A percentile compares a stretch with the other conserved stretches of the same genome.
Evolutionary conservation across 2,888 invertebrate genomes (phyloP).

Genomic region (Microchrysa polita): DNA sequence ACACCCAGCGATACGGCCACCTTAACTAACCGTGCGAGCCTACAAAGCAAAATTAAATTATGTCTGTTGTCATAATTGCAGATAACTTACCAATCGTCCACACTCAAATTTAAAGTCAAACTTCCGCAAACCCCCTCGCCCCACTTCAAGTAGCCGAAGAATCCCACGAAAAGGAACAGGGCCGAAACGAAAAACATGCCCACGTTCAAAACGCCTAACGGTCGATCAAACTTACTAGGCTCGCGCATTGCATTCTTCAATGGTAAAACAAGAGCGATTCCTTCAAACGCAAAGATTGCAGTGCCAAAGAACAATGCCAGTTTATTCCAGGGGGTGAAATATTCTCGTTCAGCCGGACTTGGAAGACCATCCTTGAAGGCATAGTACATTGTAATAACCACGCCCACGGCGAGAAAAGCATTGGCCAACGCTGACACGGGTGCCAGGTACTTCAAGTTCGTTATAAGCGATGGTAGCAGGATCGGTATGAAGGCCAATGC

Average conservation of each 20-base stretch:
- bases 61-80: too few relatives aligned
- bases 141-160: constrained; percentile 88
- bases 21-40: constrained; percentile 83
- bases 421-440: constrained; percentile 83
- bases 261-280: constrained; percentile 93
- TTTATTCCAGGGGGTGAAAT: constrained; percentile 70
- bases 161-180: constrained; percentile 84
- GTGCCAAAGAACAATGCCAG: constrained; percentile 95
- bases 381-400: constrained; percentile 80
- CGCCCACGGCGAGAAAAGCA: constrained; percentile 77
- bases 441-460: constrained; percentile 79
- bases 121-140: constrained; percentile 84
- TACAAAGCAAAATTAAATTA: constrained; percentile 62
- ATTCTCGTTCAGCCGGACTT: constrained; percentile 68
- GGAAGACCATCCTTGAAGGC: constrained; percentile 80
- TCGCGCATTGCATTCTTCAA: constrained; percentile 90
- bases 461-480: constrained; percentile 77
- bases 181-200: constrained; percentile 84
- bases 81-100: constrained; percentile 50
- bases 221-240: constrained; percentile 79
- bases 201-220: constrained; percentile 86
- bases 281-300: constrained; percentile 96
- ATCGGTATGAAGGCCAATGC: constrained; percentile 77
- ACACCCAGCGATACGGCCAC: constrained; percentile 87
- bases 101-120: constrained; percentile 86